Conservation (phyloP, 2,797 vertebrate genomes). For the Acomys russatus region DNA sequence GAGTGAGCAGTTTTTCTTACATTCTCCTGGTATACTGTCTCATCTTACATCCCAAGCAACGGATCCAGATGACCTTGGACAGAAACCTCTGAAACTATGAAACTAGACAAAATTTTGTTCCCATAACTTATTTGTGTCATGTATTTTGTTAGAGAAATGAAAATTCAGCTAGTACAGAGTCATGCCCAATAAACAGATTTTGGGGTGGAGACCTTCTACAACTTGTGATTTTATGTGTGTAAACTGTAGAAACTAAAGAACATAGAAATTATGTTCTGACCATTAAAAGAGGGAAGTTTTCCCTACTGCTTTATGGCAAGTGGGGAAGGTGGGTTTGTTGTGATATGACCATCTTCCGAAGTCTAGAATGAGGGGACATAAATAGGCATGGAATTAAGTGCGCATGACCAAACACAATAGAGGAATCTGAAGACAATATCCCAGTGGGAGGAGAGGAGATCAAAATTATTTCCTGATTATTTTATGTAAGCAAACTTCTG, state of each 20-base stretch:
- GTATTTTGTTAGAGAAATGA: neutral
- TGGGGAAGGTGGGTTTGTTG: neutral
- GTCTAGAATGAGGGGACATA: neutral
- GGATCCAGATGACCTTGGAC: neutral
- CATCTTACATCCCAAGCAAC: neutral
- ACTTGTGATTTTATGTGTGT: conserved; percentile 59
- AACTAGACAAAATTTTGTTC: neutral
- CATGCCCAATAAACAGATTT: neutral
- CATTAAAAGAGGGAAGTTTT: neutral
- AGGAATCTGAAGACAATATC: conserved; percentile 7
- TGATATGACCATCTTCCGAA: neutral
- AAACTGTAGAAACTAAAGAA: conserved; percentile 31
- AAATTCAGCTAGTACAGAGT: neutral
- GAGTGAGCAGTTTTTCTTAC: neutral
- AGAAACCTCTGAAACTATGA: neutral
- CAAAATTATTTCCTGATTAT: conserved; percentile 25
- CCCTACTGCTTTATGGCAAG: neutral
- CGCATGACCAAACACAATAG: neutral
- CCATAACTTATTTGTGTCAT: neutral
- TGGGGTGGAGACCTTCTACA: neutral
- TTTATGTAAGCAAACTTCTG: conserved; percentile 41
- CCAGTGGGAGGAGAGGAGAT: neutral
- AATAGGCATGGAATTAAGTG: neutral
- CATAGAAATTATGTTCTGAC: conserved; percentile 40
- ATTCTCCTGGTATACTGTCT: neutral